Conservation (phyloP, 1,140 invertebrate genomes). For the Eueides isabella region DNA sequence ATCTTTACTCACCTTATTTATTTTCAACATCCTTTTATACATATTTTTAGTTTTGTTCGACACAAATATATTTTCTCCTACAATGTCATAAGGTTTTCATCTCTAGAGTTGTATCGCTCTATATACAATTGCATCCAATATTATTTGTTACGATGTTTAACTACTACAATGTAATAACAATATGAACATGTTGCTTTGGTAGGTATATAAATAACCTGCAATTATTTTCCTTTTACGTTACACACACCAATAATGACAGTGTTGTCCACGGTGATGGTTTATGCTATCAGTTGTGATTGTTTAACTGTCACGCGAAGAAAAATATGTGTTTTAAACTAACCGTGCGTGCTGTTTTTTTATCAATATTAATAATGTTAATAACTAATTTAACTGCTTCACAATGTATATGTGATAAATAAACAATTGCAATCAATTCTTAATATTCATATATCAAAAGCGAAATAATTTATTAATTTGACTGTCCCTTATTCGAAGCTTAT, state of each 20-base stretch:
- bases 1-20: neutral
- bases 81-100: too few species aligned
- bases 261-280: slow-evolving; percentile 40
- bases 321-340: slow-evolving; percentile 28
- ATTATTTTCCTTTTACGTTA: slow-evolving; percentile 21
- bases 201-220: neutral
- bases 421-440: too few species aligned
- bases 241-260: slow-evolving; percentile 28
- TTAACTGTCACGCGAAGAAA: slow-evolving; percentile 26
- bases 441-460: too few species aligned
- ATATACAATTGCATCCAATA: neutral
- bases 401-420: too few species aligned
- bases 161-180: neutral
- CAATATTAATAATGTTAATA: neutral
- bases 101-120: neutral
- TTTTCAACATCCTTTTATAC: neutral
- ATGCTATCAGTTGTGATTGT: slow-evolving; percentile 27
- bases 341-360: slow-evolving; percentile 35
- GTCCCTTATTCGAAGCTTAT: too few species aligned
- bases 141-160: neutral
- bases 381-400: neutral
- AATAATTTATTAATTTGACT: too few species aligned
- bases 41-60: too few species aligned
- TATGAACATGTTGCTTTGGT: neutral
- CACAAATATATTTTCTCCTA: too few species aligned